Evolutionary conservation across 37 sponge, comb jelly and placozoan genomes (phyloP), one percentile per base, ranked within the genome.

Genomic region (Geodia barretti): DNA sequence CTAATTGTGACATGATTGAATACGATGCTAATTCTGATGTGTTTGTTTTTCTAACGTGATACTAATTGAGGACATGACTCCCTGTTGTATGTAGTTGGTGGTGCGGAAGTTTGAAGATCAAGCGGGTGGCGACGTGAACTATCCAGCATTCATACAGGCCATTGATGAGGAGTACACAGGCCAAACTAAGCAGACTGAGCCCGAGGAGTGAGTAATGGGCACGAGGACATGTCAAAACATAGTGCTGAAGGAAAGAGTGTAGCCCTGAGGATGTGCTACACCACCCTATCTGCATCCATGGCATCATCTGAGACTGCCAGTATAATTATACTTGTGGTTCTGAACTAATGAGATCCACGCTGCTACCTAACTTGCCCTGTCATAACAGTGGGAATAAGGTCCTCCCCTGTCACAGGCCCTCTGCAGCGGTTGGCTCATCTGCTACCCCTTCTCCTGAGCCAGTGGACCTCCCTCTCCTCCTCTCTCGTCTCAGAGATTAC

Each of bases 91-190:
- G 29, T 41, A 97, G 92, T 60, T 97, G 83, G 79, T 97, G 30
- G 89, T 77, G 47, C 31, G 65, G 58, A 93, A 93, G 79, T 97
- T 93, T 79, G 85, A 78, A 34, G 77, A 86, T 42, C 89, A 89
- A 2, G 78, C 73, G 38, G 77, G 83, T 32, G 89, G 86, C 54
- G 97, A 96, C 66, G 76, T 97, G 34, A 91, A 93, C 88, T 97
- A 97, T 60, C 58, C 86, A 23, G 94, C 97, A 54, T 93, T 97
- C 64, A 85, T 93, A 3, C 94, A 97, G 68, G 90, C 89, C 70
- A 84, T 97, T 32, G 97, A 97, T 81, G 82, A 85, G 41, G 69
- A 85, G 26, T 93, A 85, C 63, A 82, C 79, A 62, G 90, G 90
- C 41, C 93, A 93, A 29, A 72, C 74, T 20, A 39, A 74, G 67